phyloP scores from a whole-genome alignment of 2,888 invertebrate genomes.

The Caenorhabditis sulstoni region DNA sequence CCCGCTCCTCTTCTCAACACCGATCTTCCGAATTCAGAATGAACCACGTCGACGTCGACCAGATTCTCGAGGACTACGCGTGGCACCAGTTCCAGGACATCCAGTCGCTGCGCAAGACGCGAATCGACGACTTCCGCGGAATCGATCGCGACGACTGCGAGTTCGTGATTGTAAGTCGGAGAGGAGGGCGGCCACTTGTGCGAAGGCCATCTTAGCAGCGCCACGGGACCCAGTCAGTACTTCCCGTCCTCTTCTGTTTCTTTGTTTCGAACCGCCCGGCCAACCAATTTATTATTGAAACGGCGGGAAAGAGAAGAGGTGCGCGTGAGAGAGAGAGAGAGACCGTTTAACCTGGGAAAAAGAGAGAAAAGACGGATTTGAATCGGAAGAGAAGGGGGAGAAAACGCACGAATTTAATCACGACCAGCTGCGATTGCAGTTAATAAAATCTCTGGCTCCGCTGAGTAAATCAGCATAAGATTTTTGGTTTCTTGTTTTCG shows the following conservation, averaged over 20 bases:
- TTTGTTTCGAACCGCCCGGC: conserved; percentile 22
- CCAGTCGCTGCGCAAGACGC: conserved; percentile 73
- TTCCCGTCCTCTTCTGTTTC: conserved; percentile 23
- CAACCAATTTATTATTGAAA: conserved; percentile 46
- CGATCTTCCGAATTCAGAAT: conserved; percentile 27
- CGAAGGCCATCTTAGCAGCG: conserved; percentile 31
- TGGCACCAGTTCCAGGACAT: conserved; percentile 79
- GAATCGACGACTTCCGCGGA: conserved; percentile 76
- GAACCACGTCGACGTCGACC: conserved; percentile 79
- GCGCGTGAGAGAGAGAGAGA: conserved; percentile 28
- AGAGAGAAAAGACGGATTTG: conserved; percentile 1
- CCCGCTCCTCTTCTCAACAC: neutral
- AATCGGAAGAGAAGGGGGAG: conserved; percentile 4
- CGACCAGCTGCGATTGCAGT: conserved; percentile 9
- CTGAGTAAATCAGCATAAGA: too few relatives aligned
- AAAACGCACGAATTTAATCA: conserved; percentile 31
- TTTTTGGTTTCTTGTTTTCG: too few relatives aligned
- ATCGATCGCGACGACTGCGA: conserved; percentile 79
- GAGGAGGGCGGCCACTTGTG: too few relatives aligned
- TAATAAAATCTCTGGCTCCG: neutral
- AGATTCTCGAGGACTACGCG: conserved; percentile 79
- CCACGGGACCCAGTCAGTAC: conserved; percentile 24
- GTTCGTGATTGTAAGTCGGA: conserved; percentile 76
- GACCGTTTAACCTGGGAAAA: conserved; percentile 28
- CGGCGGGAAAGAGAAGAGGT: neutral